Percentiles rank a stretch among this genome's conserved stretches.
Evolutionary conservation across 2,113 vertebrate genomes (phyloP).

Genomic region (Muntiacus muntjak): DNA sequence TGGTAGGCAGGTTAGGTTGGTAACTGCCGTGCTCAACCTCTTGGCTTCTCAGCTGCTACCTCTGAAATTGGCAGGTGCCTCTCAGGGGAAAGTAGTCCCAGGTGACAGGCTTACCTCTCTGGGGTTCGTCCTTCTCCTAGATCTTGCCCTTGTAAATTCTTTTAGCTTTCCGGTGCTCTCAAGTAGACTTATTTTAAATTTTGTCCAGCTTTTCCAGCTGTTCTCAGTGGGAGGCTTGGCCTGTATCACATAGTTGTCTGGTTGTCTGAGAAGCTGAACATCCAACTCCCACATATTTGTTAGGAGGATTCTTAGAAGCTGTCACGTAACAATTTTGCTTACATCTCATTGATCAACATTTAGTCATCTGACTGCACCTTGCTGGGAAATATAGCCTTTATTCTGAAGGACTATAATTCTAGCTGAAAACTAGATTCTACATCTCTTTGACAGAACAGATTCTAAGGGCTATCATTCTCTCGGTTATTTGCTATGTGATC

Average conservation of each 20-base stretch:
- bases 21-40: neutral
- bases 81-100: neutral
- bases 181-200: neutral
- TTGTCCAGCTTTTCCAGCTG: neutral
- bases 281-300: neutral
- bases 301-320: neutral
- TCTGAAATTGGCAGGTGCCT: neutral
- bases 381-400: neutral
- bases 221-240: neutral
- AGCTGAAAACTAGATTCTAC: neutral
- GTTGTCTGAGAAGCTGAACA: neutral
- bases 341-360: neutral
- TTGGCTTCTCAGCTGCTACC: neutral
- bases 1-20: neutral
- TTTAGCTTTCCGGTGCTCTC: neutral
- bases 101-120: neutral
- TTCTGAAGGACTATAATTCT: neutral
- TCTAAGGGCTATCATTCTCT: neutral
- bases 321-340: neutral
- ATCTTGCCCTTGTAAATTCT: neutral
- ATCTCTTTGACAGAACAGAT: neutral
- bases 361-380: neutral
- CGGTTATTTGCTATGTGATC: neutral
- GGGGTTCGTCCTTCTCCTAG: neutral
- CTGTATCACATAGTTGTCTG: neutral